Conservation (phyloP, 2,113 vertebrate species). For the Dicrurus megarhynchus region DNA sequence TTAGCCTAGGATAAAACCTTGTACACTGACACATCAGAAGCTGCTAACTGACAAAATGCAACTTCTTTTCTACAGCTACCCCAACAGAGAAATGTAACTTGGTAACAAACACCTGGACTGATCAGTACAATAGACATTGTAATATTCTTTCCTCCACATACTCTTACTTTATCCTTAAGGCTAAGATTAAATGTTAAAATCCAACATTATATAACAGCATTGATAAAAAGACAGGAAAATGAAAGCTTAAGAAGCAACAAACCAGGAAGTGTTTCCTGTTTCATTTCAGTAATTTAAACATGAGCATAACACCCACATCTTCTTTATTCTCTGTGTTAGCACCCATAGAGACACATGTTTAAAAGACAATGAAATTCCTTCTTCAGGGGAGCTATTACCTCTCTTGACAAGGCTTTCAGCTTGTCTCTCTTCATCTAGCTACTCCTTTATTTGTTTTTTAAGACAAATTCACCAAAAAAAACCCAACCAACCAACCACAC, state of each 20-base stretch:
- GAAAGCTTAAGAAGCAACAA: neutral
- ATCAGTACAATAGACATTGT: neutral
- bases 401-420: neutral
- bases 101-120: neutral
- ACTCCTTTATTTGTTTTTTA: neutral
- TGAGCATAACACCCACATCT: accelerated
- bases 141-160: neutral
- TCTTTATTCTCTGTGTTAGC: neutral
- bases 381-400: neutral
- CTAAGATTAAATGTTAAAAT: neutral
- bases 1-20: neutral
- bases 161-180: neutral
- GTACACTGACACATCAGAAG: neutral
- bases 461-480: neutral
- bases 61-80: neutral
- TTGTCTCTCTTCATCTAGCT: neutral
- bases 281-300: neutral
- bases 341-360: neutral
- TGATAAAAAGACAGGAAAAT: neutral
- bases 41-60: neutral
- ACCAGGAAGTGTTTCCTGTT: neutral
- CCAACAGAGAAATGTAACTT: neutral
- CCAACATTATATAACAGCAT: neutral
- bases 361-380: neutral
- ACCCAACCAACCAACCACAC: neutral